Evolutionary conservation across 2,797 vertebrate species (phyloP), one percentile per base, ranked within the genome.

Genomic region (Triplophysa bombifrons): DNA sequence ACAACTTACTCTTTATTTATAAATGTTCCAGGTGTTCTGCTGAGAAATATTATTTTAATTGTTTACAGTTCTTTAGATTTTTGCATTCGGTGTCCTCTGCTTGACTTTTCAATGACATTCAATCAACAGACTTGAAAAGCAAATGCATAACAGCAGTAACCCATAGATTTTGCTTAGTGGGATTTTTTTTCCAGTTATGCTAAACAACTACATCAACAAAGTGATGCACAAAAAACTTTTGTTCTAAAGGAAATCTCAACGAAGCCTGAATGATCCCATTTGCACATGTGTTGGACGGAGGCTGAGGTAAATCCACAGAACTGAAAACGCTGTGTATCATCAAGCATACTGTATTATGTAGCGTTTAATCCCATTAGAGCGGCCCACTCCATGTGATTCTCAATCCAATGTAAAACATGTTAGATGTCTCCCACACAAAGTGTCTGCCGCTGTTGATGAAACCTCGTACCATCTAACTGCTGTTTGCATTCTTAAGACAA

Each of bases 281-380:
- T 75, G 63, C 53, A 82, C 76, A 11, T 16, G 3, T 30, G 38
- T 60, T 80, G 46, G 27, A 41, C 3, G 53, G 14, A 56, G 25
- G 46, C 30, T 30, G 30, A 73, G 60, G 78, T 79, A 76, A 81
- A 84, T 63, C 68, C 51, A 53, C 74, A 78, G 72, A 72, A 71
- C 82, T 63, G 61, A 80, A 81, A 72, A 44, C 65, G 78, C 67
- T 44, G 69, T 44, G 69, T 78, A 50, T 82, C 58, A 50, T 50
- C 25, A 63, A 69, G 41, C 41, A 78, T 64, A 41, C 72, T 14
- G 66, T 65, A 55, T 72, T 67, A 82, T 64, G 73, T 50, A 66
- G 13, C 75, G 41, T 74, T 72, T 72, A 80, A 80, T 78, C 61
- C 61, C 72, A 72, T 80, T 76, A 58, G 19, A 25, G 51, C 58